These are phyloP conservation scores for Synchiropus splendidus DNA, from an alignment of 2,113 vertebrate species.

Conservation along the genomic window DNA sequence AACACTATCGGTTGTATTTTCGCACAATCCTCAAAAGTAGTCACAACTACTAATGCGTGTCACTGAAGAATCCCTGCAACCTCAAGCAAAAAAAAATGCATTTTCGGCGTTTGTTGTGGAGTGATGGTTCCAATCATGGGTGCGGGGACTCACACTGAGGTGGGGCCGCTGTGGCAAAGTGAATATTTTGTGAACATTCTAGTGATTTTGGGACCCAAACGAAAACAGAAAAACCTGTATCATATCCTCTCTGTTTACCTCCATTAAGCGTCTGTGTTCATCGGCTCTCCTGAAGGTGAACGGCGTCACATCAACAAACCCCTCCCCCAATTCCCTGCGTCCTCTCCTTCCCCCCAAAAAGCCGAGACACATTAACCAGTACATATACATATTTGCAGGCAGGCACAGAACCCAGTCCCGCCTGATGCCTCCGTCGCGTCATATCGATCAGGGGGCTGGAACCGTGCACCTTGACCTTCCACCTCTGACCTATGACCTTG, in stretches of 20 bases:
- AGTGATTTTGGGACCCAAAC: too few relatives aligned
- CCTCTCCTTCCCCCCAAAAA: constrained; percentile 6
- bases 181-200: too few relatives aligned
- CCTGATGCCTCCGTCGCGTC: constrained; percentile 64
- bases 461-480: constrained; percentile 58
- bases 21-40: background rate
- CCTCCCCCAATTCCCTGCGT: constrained; percentile 32
- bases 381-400: constrained; percentile 40
- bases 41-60: background rate
- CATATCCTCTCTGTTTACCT: too few relatives aligned
- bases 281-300: constrained; percentile 36
- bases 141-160: too few relatives aligned
- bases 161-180: too few relatives aligned
- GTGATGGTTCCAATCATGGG: too few relatives aligned
- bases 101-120: too few relatives aligned
- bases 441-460: constrained; percentile 66
- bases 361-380: constrained; percentile 38
- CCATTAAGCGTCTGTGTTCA: background rate
- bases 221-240: too few relatives aligned
- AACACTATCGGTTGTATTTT: too few relatives aligned
- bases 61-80: too few relatives aligned
- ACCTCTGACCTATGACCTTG: constrained; percentile 58
- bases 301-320: constrained; percentile 27
- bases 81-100: too few relatives aligned
- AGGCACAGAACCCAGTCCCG: constrained; percentile 26